phyloP scores from a whole-genome alignment of 2,113 vertebrate genomes.

The Triplophysa tibetana region DNA sequence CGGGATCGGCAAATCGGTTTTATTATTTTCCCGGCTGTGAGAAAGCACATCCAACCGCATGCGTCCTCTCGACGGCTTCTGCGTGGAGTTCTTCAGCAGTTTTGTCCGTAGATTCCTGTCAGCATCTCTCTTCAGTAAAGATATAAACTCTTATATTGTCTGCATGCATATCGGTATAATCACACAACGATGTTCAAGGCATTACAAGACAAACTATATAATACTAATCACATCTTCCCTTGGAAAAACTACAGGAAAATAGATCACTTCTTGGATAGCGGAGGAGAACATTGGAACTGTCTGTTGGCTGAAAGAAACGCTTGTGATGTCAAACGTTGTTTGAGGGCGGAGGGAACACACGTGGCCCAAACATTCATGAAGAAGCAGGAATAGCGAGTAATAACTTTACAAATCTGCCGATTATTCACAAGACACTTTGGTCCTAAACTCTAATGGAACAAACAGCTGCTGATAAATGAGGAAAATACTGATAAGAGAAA shows the following conservation, averaged over 20 bases:
- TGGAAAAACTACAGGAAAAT: constrained; percentile 30
- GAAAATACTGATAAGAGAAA: constrained; percentile 31
- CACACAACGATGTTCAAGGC: constrained; percentile 63
- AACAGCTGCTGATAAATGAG: constrained; percentile 22
- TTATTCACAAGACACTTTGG: constrained; percentile 26
- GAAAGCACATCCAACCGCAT: neutral
- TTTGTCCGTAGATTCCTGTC: neutral
- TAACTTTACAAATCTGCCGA: constrained; percentile 6
- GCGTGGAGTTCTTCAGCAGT: neutral
- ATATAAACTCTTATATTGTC: constrained; percentile 67
- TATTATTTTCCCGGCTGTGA: neutral
- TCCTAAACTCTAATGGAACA: constrained; percentile 10
- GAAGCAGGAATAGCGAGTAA: constrained; percentile 2
- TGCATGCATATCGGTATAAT: constrained; percentile 77
- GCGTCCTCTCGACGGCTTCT: neutral
- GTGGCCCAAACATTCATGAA: neutral
- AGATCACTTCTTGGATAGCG: constrained; percentile 18
- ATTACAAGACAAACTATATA: constrained; percentile 51
- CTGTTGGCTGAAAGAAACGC: neutral
- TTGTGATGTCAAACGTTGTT: constrained; percentile 8
- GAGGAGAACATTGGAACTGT: neutral
- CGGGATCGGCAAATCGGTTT: neutral
- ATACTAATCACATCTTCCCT: constrained; percentile 23
- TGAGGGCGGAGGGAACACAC: neutral
- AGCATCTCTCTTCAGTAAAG: neutral